Conservation (phyloP, 2,888 invertebrate species). For the Chromoteleia sp. region DNA sequence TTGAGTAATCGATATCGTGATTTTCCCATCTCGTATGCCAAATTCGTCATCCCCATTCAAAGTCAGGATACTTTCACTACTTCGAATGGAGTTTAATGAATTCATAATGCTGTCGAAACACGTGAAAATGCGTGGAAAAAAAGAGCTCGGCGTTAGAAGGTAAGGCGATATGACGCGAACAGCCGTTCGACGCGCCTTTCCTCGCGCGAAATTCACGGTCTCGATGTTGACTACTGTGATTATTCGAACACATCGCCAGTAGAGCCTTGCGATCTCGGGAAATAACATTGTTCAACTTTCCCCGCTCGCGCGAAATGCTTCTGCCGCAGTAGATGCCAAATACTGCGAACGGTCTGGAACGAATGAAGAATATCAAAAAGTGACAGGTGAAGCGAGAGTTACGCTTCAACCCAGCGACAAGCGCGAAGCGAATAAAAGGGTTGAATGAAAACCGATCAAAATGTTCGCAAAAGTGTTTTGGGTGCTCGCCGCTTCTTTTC, state of each 20-base stretch:
- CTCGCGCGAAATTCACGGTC: slow-evolving; percentile 66
- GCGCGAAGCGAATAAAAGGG: slow-evolving; percentile 14
- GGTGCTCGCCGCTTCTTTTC: slow-evolving; percentile 63
- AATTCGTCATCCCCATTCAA: slow-evolving; percentile 1
- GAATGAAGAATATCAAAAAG: neutral
- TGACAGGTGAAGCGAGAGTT: slow-evolving; percentile 8
- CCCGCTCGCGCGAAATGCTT: slow-evolving; percentile 76
- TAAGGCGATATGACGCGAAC: slow-evolving; percentile 25
- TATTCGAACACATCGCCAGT: slow-evolving; percentile 71
- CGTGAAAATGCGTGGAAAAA: slow-evolving; percentile 46
- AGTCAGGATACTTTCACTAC: slow-evolving; percentile 30
- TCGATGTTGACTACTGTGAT: slow-evolving; percentile 59
- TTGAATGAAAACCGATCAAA: slow-evolving; percentile 4
- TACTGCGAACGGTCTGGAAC: slow-evolving; percentile 12
- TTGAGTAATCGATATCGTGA: too few relatives aligned
- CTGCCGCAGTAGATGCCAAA: slow-evolving; percentile 68
- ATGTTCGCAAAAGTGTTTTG: slow-evolving; percentile 67
- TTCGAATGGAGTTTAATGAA: slow-evolving; percentile 22
- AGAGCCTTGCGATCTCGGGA: slow-evolving; percentile 65
- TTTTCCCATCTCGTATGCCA: slow-evolving; percentile 8
- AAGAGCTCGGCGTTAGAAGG: slow-evolving; percentile 24
- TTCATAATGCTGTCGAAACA: slow-evolving; percentile 17
- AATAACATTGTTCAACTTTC: slow-evolving; percentile 75
- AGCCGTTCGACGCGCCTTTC: slow-evolving; percentile 47
- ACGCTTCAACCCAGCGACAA: neutral